Evolutionary conservation across 2,113 vertebrate species (phyloP), one percentile per base, ranked within the genome.

Genomic region (Python bivittatus): DNA sequence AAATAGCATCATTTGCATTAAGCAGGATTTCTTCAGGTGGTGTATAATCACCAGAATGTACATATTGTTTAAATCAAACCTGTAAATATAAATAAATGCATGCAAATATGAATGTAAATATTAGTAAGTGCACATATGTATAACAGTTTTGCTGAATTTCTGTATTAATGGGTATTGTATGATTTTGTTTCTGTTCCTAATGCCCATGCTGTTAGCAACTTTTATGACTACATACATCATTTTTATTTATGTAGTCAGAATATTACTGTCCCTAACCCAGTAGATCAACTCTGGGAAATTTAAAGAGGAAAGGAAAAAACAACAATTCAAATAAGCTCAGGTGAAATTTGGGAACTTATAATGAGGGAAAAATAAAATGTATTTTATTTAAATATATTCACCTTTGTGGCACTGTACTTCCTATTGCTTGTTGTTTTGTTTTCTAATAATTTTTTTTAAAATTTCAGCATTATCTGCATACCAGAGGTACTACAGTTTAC

Each of bases 401-500:
- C 90, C 15, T 17, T 84, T 91, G 22, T 48, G 38, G 27, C 27
- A 44, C 13, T 84, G 8, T 72, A 6, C 93, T 92, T 93, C 88
- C 48, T 61, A 44, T 52, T 94, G 61, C 91, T 79, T 94, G 94
- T 94, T 95, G 68, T 88, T 88, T 92, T 96, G 91, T 94, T 94
- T 93, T 92, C 60, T 95, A 79, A 90, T 38, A 52, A 38, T 8
- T 13, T 93, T 90, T 94, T 96, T 97, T 85, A 96, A 89, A 96
- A 85, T 96, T 96, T 83, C 97, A 99, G 99, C 99, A 98, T 99
- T 99, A 99, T 99, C 99, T 97, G 99, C 99, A 98, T 99, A 99
- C 98, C 99, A 99, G 99, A 99, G 98, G 98, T 99, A 99, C 99
- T 99, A 99, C 99, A 99, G 98, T 99, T 99, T 99, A 99, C 99